phyloP scores from a whole-genome alignment of 2,113 vertebrate species.

The Coregonus clupeaformis region DNA sequence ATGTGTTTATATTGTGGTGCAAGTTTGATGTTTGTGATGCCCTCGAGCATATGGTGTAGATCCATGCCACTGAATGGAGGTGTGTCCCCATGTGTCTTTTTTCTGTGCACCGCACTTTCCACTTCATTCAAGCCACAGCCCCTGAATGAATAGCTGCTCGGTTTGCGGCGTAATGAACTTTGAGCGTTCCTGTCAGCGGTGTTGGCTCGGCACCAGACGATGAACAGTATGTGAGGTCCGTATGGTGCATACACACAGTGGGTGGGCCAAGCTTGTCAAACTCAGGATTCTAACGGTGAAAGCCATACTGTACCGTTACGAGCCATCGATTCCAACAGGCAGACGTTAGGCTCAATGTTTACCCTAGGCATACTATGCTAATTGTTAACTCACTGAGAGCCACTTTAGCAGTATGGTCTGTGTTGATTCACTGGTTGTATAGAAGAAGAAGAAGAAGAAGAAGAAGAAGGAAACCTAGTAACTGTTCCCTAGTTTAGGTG shows the following conservation, averaged over 20 bases:
- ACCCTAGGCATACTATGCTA: not conserved
- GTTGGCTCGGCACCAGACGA: slow-evolving; percentile 55
- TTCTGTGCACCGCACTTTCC: not conserved
- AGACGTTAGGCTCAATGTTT: not conserved
- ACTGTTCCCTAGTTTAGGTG: not conserved
- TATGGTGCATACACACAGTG: slow-evolving; percentile 52
- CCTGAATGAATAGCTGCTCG: slow-evolving; percentile 39
- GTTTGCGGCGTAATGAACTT: slow-evolving; percentile 33
- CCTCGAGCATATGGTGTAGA: not conserved
- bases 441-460: too few relatives aligned
- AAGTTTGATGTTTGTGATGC: too few relatives aligned
- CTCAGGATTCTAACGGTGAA: slow-evolving; percentile 56
- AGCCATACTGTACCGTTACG: slow-evolving; percentile 38
- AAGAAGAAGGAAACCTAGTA: too few relatives aligned
- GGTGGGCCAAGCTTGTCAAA: slow-evolving; percentile 66
- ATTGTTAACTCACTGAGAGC: not conserved
- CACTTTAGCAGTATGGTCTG: not conserved
- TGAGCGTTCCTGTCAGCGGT: slow-evolving; percentile 53
- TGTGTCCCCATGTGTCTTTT: not conserved
- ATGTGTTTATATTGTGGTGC: too few relatives aligned
- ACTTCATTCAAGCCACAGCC: slow-evolving; percentile 32
- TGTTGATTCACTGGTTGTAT: not conserved
- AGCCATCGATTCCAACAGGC: slow-evolving; percentile 42
- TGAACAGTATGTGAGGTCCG: slow-evolving; percentile 51
- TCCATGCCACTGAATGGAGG: too few relatives aligned